These are phyloP conservation scores for Silurus glanis DNA, from an alignment of 2,113 vertebrate species.

Conservation along the genomic window DNA sequence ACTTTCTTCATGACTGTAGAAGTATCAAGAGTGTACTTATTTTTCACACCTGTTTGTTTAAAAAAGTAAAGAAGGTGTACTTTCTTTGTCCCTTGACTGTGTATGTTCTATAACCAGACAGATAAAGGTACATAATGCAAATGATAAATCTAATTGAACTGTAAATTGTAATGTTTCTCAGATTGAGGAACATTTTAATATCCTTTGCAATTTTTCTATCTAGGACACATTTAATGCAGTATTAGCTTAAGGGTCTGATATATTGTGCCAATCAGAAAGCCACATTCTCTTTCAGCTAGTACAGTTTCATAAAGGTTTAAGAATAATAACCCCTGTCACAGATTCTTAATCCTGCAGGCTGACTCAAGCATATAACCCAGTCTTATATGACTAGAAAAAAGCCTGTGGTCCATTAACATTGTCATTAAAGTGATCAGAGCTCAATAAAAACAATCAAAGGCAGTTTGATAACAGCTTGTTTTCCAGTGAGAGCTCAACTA, in stretches of 20 bases:
- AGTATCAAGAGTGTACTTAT: no score
- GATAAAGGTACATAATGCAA: background rate
- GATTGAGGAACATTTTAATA: background rate
- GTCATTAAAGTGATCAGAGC: conserved; percentile 41
- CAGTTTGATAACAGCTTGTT: conserved; percentile 15
- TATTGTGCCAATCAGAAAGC: background rate
- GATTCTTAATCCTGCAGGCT: background rate
- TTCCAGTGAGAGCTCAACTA: conserved; percentile 26
- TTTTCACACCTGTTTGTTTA: no score
- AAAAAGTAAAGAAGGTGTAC: background rate
- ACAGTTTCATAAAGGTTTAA: background rate
- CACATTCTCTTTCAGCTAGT: background rate
- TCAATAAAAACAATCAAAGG: conserved; percentile 36
- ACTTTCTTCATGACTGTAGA: no score
- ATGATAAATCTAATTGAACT: background rate
- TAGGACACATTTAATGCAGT: background rate
- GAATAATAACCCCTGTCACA: background rate
- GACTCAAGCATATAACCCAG: background rate
- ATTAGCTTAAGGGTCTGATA: background rate
- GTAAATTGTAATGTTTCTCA: background rate
- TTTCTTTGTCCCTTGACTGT: background rate
- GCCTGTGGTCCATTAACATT: conserved; percentile 34
- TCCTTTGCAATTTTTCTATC: background rate
- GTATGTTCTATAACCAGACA: background rate
- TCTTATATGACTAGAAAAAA: background rate